phyloP scores from a whole-genome alignment of 2,113 vertebrate genomes.

The Pterocles orientalis region DNA sequence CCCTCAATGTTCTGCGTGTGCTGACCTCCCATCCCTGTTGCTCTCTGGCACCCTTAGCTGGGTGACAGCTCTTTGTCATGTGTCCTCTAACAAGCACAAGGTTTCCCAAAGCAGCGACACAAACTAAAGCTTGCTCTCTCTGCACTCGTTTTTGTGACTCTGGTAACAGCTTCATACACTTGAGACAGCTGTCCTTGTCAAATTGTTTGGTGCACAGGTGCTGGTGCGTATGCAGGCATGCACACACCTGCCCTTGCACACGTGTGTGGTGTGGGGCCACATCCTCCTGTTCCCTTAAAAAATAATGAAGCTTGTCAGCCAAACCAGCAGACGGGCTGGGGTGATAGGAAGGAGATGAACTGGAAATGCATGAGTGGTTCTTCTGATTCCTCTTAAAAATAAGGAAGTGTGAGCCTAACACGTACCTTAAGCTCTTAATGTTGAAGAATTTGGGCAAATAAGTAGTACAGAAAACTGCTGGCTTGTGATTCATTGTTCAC shows the following conservation, averaged over 20 bases:
- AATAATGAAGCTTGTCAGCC: neutral
- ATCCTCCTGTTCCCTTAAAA: neutral
- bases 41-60: neutral
- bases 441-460: neutral
- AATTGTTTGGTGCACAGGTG: rapidly evolving
- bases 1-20: neutral
- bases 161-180: neutral
- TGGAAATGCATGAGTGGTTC: neutral
- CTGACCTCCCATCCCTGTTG: neutral
- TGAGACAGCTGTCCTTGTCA: neutral
- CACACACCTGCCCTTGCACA: neutral
- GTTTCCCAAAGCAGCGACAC: neutral
- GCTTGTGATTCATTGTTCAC: neutral
- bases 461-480: neutral
- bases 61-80: neutral
- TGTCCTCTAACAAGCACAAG: neutral
- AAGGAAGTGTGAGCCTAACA: neutral
- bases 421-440: neutral
- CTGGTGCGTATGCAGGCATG: rapidly evolving
- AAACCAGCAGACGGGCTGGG: neutral
- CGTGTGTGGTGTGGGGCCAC: rapidly evolving
- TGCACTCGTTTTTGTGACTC: neutral
- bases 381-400: neutral
- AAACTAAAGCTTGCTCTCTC: neutral
- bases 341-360: neutral